A percentile compares a stretch with the other conserved stretches of the same genome.
phyloP scores from a whole-genome alignment of 2,113 vertebrate species.

The Ginglymostoma cirratum region DNA sequence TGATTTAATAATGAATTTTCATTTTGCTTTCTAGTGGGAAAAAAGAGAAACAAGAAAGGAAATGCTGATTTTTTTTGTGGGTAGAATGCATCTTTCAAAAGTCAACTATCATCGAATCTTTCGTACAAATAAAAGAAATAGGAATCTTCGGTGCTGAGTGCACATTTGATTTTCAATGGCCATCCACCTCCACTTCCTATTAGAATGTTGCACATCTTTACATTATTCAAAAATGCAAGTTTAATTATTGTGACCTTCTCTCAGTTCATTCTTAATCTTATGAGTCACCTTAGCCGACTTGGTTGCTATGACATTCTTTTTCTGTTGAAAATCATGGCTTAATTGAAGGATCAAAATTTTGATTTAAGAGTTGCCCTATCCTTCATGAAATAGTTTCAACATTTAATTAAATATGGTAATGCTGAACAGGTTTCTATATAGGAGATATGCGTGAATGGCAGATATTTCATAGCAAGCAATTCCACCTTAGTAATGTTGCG shows the following conservation, averaged over 20 bases:
- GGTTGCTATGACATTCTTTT: constrained; percentile 1
- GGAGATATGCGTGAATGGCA: neutral
- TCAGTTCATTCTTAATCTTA: constrained; percentile 17
- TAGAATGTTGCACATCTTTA: neutral
- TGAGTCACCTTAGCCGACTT: neutral
- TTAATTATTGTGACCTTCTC: constrained; percentile 8
- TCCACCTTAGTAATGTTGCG: neutral
- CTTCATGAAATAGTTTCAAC: neutral
- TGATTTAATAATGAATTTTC: constrained; percentile 3
- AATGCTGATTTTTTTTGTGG: neutral
- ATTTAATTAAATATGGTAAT: neutral
- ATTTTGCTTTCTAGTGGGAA: neutral
- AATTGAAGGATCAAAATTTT: neutral
- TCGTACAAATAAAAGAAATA: neutral
- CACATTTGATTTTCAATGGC: neutral
- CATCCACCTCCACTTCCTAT: neutral
- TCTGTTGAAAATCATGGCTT: neutral
- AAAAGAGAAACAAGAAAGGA: neutral
- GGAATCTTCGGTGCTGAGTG: neutral
- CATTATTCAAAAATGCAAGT: neutral
- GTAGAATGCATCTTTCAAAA: neutral
- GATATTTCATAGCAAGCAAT: neutral
- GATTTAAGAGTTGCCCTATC: neutral
- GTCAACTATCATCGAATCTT: neutral
- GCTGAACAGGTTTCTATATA: neutral